Evolutionary conservation across 2,797 vertebrate genomes (phyloP).

Genomic region (Catostomus latipinnis): DNA sequence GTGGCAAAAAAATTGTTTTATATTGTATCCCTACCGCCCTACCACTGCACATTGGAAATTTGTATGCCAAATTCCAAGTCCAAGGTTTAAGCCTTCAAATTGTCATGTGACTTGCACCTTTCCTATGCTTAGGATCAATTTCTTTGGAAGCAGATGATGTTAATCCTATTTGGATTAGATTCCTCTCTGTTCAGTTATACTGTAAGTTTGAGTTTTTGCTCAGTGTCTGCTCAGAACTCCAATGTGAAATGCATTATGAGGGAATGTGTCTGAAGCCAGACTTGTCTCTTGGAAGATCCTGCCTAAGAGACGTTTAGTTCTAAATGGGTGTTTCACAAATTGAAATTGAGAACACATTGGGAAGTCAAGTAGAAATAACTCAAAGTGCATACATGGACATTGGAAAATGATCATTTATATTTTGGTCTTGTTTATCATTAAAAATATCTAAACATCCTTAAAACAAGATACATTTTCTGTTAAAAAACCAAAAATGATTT

Average conservation of each 20-base stretch:
- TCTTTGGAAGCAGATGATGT: slow-evolving; percentile 27
- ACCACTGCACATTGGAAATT: not conserved
- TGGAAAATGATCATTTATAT: not conserved
- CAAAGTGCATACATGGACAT: not conserved
- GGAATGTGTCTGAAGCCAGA: slow-evolving; percentile 56
- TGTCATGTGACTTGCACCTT: not conserved
- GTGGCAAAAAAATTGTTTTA: not conserved
- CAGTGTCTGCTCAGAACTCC: slow-evolving; percentile 19
- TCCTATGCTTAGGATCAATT: not conserved
- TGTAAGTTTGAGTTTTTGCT: slow-evolving; percentile 52
- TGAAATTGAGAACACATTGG: slow-evolving; percentile 1
- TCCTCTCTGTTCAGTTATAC: slow-evolving; percentile 26
- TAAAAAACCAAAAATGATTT: too few species aligned
- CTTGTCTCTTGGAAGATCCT: not conserved
- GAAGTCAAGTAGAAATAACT: slow-evolving; percentile 19
- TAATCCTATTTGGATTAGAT: slow-evolving; percentile 27
- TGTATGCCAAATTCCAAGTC: slow-evolving; percentile 17
- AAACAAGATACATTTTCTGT: too few species aligned
- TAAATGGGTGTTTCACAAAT: not conserved
- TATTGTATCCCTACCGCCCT: too few species aligned
- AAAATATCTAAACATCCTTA: too few species aligned
- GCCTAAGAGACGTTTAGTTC: slow-evolving; percentile 62
- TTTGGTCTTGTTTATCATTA: not conserved
- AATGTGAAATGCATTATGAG: slow-evolving; percentile 37
- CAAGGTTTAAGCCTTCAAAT: not conserved